These are phyloP conservation scores for Stegodyphus mimosarum DNA, from an alignment of 1,140 invertebrate species.

Conservation along the genomic window DNA sequence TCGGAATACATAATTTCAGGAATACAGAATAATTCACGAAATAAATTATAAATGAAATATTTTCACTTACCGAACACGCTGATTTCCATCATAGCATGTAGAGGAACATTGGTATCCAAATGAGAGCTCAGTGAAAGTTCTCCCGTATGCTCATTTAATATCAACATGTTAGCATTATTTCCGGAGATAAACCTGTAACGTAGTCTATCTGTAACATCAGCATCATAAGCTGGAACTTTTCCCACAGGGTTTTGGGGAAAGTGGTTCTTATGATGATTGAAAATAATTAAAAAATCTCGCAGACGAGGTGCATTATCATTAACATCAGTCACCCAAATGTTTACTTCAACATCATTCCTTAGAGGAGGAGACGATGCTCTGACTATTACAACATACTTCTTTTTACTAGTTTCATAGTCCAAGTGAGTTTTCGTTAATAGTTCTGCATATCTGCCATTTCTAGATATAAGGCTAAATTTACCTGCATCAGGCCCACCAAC, in stretches of 20 bases:
- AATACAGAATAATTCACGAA: background rate
- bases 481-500: slow-evolving; percentile 87
- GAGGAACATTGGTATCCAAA: slow-evolving; percentile 93
- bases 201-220: slow-evolving; percentile 81
- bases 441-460: slow-evolving; percentile 78
- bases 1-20: no score
- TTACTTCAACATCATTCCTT: slow-evolving; percentile 86
- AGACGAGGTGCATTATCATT: slow-evolving; percentile 92
- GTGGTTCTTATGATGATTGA: slow-evolving; percentile 94
- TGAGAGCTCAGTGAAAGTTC: slow-evolving; percentile 88
- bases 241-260: slow-evolving; percentile 91
- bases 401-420: slow-evolving; percentile 91
- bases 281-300: slow-evolving; percentile 90
- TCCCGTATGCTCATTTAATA: slow-evolving; percentile 84
- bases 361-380: slow-evolving; percentile 88
- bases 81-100: slow-evolving; percentile 91
- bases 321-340: slow-evolving; percentile 88
- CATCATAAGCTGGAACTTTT: slow-evolving; percentile 89
- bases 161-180: slow-evolving; percentile 91
- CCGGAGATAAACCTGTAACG: slow-evolving; percentile 86
- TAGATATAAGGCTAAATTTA: slow-evolving; percentile 79
- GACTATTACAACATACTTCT: slow-evolving; percentile 87
- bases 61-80: slow-evolving; percentile 77
- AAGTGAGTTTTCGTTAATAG: slow-evolving; percentile 87
- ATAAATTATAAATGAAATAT: background rate